phyloP scores from a whole-genome alignment of 2,797 vertebrate species.

The Neomorphus geoffroyi region DNA sequence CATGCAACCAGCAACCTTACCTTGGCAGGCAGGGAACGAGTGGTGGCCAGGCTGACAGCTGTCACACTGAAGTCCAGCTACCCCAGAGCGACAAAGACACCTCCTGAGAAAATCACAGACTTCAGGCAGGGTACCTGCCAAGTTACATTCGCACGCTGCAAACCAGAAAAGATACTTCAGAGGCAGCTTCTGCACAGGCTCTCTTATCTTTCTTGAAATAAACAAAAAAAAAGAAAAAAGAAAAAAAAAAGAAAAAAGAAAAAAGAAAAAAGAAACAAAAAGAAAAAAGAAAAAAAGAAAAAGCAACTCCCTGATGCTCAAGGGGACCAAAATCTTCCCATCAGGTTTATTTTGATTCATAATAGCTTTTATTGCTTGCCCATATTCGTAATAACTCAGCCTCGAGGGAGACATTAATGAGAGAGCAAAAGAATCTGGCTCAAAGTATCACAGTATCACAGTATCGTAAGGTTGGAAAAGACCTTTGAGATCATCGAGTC shows the following conservation, averaged over 20 bases:
- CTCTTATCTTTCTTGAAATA: background rate
- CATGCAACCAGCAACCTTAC: slow-evolving; percentile 63
- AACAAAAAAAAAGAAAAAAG: background rate
- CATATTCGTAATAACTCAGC: background rate
- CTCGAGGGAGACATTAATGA: background rate
- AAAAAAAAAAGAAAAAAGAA: background rate
- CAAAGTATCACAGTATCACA: too few species aligned
- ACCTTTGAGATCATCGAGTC: too few species aligned
- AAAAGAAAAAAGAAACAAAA: too few species aligned
- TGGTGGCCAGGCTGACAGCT: slow-evolving; percentile 80
- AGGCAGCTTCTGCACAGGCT: background rate
- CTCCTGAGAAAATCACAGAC: slow-evolving; percentile 80
- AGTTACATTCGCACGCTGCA: slow-evolving; percentile 83
- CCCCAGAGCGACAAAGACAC: slow-evolving; percentile 83
- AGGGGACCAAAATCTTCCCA: background rate
- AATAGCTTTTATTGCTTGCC: background rate
- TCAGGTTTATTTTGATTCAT: background rate
- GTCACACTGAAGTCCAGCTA: slow-evolving; percentile 82
- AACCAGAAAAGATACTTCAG: slow-evolving; percentile 9
- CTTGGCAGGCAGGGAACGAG: slow-evolving; percentile 84
- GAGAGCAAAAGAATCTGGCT: background rate
- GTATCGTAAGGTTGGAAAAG: too few species aligned
- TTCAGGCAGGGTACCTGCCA: slow-evolving; percentile 71
- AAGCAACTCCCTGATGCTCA: background rate
- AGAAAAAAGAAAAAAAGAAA: background rate